Percentiles rank a stretch among this genome's conserved stretches.
These are phyloP conservation scores for Monopterus albus DNA, from an alignment of 2,113 vertebrate species.

Conservation along the genomic window DNA sequence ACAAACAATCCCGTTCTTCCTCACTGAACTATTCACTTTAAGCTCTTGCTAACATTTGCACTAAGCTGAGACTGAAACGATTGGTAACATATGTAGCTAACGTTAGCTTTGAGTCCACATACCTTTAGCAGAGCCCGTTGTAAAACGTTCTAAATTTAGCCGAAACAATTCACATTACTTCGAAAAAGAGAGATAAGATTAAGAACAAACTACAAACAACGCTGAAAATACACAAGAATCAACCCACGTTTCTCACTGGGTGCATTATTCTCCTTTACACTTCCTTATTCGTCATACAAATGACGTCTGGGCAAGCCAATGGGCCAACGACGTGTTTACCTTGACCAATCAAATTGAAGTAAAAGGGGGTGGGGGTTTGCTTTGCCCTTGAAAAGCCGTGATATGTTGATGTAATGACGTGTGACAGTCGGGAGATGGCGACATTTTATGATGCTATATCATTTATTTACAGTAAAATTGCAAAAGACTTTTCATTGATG, in stretches of 20 bases:
- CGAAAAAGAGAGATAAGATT: background rate
- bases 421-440: slow-evolving; percentile 20
- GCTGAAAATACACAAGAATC: slow-evolving; percentile 3
- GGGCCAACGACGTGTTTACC: background rate
- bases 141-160: background rate
- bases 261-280: background rate
- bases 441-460: slow-evolving; percentile 3
- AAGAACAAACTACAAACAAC: background rate
- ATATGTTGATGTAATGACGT: slow-evolving; percentile 39
- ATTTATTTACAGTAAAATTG: no score
- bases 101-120: slow-evolving; percentile 24
- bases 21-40: background rate
- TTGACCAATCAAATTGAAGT: slow-evolving; percentile 62
- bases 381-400: slow-evolving; percentile 57
- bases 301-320: slow-evolving; percentile 60
- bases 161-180: accelerated
- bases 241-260: slow-evolving; percentile 74
- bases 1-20: background rate
- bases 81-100: slow-evolving; percentile 52
- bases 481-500: no score
- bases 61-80: slow-evolving; percentile 3
- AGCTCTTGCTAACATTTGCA: background rate
- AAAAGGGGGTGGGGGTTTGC: slow-evolving; percentile 42
- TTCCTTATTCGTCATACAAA: slow-evolving; percentile 44
- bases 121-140: background rate